Conservation (phyloP, 2,797 vertebrate species). For the Eupleurogrammus muticus region DNA sequence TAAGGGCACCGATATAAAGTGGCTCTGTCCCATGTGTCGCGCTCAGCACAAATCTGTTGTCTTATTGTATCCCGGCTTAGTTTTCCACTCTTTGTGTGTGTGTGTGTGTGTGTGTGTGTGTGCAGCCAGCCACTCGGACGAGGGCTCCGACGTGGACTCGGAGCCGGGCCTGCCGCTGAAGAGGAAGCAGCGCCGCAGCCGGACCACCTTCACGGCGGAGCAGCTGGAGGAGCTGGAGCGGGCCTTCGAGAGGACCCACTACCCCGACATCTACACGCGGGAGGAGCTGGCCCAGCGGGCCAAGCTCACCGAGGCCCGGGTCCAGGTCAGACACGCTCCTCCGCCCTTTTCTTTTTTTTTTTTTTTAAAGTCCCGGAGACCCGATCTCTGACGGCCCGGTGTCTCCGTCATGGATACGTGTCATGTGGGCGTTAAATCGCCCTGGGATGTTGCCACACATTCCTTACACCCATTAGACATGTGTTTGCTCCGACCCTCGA, state of each 20-base stretch:
- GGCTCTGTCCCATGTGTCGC: constrained; percentile 62
- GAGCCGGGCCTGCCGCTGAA: constrained; percentile 96
- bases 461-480: constrained; percentile 63
- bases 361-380: background rate
- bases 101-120: too few species aligned
- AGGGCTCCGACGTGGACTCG: constrained; percentile 97
- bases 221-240: constrained; percentile 97
- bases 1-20: constrained; percentile 69
- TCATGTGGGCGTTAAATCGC: constrained; percentile 87
- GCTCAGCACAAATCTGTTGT: constrained; percentile 63
- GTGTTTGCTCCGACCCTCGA: constrained; percentile 43
- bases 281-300: constrained; percentile 98
- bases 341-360: too few species aligned
- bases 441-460: constrained; percentile 83
- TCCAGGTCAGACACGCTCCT: constrained; percentile 87
- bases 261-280: constrained; percentile 97
- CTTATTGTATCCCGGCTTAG: constrained; percentile 52
- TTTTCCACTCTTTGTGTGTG: too few species aligned
- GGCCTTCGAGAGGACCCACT: constrained; percentile 98
- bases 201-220: constrained; percentile 97
- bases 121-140: constrained; percentile 95
- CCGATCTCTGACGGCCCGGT: constrained; percentile 44
- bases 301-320: constrained; percentile 97
- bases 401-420: constrained; percentile 76
- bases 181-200: constrained; percentile 96